Evolutionary conservation across 1,140 invertebrate genomes (phyloP).

Genomic region (Trissolcus basalis): DNA sequence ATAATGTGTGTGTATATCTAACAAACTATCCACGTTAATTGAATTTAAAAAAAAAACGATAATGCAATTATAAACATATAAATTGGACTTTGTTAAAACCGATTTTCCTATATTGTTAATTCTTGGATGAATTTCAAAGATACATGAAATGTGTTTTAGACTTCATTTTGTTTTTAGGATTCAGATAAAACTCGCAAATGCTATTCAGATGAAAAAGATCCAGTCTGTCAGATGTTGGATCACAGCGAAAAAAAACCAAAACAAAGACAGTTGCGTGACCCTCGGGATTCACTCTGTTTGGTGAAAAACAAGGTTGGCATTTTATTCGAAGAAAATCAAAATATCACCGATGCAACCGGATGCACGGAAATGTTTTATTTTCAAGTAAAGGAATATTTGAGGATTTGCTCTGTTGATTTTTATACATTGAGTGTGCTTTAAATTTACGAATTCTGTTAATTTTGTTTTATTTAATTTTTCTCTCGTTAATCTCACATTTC

Average conservation of each 20-base stretch:
- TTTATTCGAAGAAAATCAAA: conserved; percentile 35
- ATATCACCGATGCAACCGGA: conserved; percentile 22
- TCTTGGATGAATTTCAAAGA: background rate
- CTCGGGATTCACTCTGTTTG: conserved; percentile 21
- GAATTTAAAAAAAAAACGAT: conserved; percentile 20
- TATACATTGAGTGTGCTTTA: too few species aligned
- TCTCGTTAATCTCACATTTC: too few species aligned
- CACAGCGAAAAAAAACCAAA: conserved; percentile 15
- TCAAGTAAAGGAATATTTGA: background rate
- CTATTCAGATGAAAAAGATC: conserved; percentile 21
- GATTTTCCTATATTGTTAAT: too few species aligned
- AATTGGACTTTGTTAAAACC: too few species aligned
- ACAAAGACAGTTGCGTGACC: conserved; percentile 12
- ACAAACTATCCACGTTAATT: conserved; percentile 21
- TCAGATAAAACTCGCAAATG: conserved; percentile 17
- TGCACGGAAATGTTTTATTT: background rate
- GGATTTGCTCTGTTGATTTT: too few species aligned
- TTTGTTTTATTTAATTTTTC: too few species aligned
- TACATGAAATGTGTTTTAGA: background rate
- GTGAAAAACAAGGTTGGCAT: conserved; percentile 24
- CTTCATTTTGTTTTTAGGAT: background rate
- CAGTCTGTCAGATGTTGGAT: conserved; percentile 9
- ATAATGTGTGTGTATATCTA: conserved; percentile 29
- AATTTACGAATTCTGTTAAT: too few species aligned
- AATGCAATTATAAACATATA: background rate